Conservation (phyloP, 2,113 vertebrate genomes). For the Psittacara wagleri region DNA sequence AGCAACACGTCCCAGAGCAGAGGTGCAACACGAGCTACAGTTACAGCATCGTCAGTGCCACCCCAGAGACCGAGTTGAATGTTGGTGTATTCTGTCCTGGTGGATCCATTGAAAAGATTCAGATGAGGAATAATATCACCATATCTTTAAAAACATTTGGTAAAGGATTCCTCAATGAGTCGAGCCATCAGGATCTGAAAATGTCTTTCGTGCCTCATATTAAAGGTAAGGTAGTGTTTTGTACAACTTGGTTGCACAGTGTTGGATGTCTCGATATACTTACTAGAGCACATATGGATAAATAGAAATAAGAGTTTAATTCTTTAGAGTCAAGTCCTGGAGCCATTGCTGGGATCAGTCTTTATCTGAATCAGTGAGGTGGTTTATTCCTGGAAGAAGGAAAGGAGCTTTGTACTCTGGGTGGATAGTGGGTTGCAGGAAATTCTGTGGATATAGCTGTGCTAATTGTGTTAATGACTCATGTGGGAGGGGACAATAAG, state of each 20-base stretch:
- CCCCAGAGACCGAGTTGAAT: constrained; percentile 43
- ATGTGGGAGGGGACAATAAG: neutral
- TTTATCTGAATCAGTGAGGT: neutral
- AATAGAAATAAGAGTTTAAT: neutral
- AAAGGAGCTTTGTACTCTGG: neutral
- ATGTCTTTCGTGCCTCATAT: constrained; percentile 79
- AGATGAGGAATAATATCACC: constrained; percentile 80
- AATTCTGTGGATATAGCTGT: neutral
- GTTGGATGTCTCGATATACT: neutral
- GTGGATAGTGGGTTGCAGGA: neutral
- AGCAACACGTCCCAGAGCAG: constrained; percentile 73
- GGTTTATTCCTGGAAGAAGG: neutral
- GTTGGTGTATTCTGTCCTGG: constrained; percentile 86
- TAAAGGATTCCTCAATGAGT: constrained; percentile 47
- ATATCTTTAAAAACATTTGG: constrained; percentile 69
- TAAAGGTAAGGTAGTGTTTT: constrained; percentile 73
- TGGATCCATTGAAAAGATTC: constrained; percentile 83
- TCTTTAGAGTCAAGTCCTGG: neutral
- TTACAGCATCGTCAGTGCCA: constrained; percentile 69
- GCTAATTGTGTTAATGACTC: neutral
- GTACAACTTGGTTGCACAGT: neutral
- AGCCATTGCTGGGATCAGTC: neutral
- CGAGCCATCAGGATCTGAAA: constrained; percentile 67
- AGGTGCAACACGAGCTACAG: constrained; percentile 71
- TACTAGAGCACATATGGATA: neutral